Evolutionary conservation across 30 jellyfish, hydroid and myxozoan genomes (phyloP).

Genomic region (Nemopilema nomurai): DNA sequence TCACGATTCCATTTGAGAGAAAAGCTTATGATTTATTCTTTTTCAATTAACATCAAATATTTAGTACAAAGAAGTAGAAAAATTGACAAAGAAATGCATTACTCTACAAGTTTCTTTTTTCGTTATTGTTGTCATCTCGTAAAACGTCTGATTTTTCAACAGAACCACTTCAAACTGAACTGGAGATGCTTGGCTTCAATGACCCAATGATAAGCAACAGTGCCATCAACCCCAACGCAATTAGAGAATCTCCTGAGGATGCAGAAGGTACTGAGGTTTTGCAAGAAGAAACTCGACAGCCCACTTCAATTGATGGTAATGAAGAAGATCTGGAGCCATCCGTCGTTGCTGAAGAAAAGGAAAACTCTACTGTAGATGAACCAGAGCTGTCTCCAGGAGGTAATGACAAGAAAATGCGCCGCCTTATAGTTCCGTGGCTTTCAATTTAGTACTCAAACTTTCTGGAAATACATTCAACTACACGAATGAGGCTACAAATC

Average conservation of each 20-base stretch:
- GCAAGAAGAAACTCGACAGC: background rate
- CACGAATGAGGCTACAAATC: too few species aligned
- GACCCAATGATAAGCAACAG: background rate
- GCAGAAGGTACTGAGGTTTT: background rate
- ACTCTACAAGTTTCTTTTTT: background rate
- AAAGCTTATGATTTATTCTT: too few species aligned
- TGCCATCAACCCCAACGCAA: too few species aligned
- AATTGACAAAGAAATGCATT: background rate
- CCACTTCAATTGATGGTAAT: background rate
- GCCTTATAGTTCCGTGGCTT: too few species aligned
- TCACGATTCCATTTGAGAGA: too few species aligned
- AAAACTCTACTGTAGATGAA: background rate
- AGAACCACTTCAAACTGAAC: background rate
- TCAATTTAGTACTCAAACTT: too few species aligned
- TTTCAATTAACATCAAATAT: too few species aligned
- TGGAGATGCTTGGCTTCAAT: background rate
- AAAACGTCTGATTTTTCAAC: background rate
- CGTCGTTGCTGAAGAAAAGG: background rate
- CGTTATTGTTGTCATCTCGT: background rate
- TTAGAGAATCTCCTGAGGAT: background rate
- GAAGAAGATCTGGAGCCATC: background rate
- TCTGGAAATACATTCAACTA: too few species aligned
- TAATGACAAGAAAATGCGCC: too few species aligned
- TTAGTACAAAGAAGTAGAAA: background rate
- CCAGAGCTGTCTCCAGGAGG: slow-evolving; percentile 25